Conservation (phyloP, 2,113 vertebrate genomes). For the Stigmatopora nigra region DNA sequence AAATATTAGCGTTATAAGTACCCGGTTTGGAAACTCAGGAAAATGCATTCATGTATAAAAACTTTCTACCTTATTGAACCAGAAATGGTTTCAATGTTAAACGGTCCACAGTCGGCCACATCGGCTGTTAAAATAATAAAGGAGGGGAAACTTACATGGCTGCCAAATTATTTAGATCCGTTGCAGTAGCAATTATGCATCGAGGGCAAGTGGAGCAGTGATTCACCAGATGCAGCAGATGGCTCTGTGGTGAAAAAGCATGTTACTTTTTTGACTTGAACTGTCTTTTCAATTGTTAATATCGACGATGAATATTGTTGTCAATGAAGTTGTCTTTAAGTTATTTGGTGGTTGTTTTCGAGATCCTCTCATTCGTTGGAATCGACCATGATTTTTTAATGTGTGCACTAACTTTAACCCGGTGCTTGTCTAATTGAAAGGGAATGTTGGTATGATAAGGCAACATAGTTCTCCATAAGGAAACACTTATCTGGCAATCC, state of each 20-base stretch:
- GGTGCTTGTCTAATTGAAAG: too few relatives aligned
- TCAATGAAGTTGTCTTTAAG: not conserved
- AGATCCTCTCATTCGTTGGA: not conserved
- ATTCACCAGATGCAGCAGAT: conserved; percentile 3
- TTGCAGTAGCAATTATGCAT: not conserved
- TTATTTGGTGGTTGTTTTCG: not conserved
- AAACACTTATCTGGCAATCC: too few relatives aligned
- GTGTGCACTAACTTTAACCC: too few relatives aligned
- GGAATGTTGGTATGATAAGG: too few relatives aligned
- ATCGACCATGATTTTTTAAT: too few relatives aligned
- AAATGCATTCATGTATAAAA: not conserved
- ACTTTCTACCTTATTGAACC: not conserved
- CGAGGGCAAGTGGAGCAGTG: not conserved
- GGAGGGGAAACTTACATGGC: not conserved
- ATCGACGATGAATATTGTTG: not conserved
- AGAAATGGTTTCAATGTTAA: not conserved
- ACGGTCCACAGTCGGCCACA: not conserved
- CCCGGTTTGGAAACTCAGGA: conserved; percentile 15
- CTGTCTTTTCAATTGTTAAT: not conserved
- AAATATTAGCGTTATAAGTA: not conserved
- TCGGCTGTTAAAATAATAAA: not conserved
- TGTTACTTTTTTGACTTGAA: not conserved
- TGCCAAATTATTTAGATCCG: not conserved
- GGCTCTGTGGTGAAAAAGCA: not conserved
- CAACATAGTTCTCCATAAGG: too few relatives aligned